These are phyloP conservation scores for Clarias pachynema DNA, from an alignment of 2,797 vertebrate genomes.

Conservation along the genomic window DNA sequence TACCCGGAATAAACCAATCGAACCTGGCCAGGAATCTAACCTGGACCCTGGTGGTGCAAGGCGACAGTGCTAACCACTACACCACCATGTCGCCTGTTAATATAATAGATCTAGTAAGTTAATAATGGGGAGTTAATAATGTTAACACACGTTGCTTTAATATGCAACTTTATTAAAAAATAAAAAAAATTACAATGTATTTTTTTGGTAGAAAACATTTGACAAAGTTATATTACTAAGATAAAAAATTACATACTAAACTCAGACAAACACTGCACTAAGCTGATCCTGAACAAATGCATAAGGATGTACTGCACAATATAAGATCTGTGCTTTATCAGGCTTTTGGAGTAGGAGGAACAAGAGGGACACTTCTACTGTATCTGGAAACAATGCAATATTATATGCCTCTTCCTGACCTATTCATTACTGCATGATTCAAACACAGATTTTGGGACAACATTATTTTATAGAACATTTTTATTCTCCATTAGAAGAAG, in stretches of 20 bases:
- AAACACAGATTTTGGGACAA: neutral
- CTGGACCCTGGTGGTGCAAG: too few species aligned
- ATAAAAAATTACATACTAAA: constrained; percentile 63
- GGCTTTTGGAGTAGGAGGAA: neutral
- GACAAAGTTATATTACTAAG: constrained; percentile 74
- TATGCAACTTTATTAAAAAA: constrained; percentile 87
- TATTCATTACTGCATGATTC: neutral
- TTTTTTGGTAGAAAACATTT: constrained; percentile 80
- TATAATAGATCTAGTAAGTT: too few species aligned
- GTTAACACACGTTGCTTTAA: constrained; percentile 59
- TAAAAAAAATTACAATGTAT: constrained; percentile 82
- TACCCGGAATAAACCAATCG: too few species aligned
- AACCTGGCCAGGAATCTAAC: too few species aligned
- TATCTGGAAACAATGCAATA: constrained; percentile 54
- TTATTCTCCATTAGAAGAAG: neutral
- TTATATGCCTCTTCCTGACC: neutral
- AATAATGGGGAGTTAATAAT: neutral
- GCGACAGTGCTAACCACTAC: too few species aligned
- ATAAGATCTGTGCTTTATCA: neutral
- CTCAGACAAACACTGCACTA: constrained; percentile 56
- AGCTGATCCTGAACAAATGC: constrained; percentile 41
- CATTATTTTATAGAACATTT: neutral
- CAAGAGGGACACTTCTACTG: neutral
- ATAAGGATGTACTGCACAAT: constrained; percentile 9
- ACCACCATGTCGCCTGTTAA: too few species aligned